Conservation (phyloP, 2,888 invertebrate species). For the Sialis fuliginosa region DNA sequence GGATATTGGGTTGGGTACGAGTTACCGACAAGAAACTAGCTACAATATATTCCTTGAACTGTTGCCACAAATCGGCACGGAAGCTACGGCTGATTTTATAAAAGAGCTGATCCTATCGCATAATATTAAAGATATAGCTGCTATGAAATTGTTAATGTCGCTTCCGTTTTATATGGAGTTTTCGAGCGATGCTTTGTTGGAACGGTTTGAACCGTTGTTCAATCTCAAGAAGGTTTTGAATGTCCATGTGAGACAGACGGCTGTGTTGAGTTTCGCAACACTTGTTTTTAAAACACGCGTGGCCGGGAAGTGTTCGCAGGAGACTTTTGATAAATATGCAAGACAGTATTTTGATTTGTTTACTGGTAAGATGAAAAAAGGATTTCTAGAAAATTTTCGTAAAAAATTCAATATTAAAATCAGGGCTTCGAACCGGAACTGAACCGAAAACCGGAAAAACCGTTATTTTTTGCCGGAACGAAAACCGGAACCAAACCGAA, state of each 20-base stretch:
- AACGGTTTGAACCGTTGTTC: constrained; percentile 34
- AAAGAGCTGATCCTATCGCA: constrained; percentile 41
- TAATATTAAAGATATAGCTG: constrained; percentile 43
- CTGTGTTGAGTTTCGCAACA: constrained; percentile 50
- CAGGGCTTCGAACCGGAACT: too few relatives aligned
- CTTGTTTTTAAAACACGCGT: constrained; percentile 43
- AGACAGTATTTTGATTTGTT: constrained; percentile 54
- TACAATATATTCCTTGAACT: constrained; percentile 56
- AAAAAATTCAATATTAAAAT: too few relatives aligned
- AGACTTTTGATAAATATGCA: constrained; percentile 50
- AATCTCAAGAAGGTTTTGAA: constrained; percentile 21
- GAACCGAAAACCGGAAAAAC: too few relatives aligned
- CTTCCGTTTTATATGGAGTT: constrained; percentile 53
- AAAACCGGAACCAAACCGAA: too few relatives aligned
- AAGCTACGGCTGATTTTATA: constrained; percentile 43
- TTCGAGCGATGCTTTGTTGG: constrained; percentile 30
- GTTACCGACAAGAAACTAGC: constrained; percentile 55
- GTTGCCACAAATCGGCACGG: constrained; percentile 49
- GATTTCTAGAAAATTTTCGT: too few relatives aligned
- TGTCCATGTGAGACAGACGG: constrained; percentile 42
- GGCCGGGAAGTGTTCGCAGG: constrained; percentile 33
- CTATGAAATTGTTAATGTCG: constrained; percentile 44
- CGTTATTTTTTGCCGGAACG: too few relatives aligned
- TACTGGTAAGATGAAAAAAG: constrained; percentile 37
- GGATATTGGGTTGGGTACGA: constrained; percentile 45